phyloP scores from a whole-genome alignment of 1,140 invertebrate species.

The Stegodyphus mimosarum region DNA sequence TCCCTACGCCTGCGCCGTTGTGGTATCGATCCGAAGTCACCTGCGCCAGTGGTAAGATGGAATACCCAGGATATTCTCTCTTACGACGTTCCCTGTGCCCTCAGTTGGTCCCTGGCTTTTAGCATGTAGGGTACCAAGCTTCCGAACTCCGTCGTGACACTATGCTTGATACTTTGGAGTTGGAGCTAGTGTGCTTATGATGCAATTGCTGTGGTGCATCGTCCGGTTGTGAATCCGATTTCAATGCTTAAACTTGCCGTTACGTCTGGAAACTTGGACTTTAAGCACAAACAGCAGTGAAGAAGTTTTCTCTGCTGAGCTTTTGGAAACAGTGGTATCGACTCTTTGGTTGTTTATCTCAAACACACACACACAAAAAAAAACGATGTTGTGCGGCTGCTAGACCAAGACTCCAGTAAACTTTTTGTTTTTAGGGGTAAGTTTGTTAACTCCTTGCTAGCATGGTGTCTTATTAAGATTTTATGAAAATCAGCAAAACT shows the following conservation, averaged over 20 bases:
- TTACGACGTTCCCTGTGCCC: background rate
- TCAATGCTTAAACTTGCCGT: background rate
- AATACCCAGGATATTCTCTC: constrained; percentile 29
- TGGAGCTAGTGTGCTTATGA: constrained; percentile 15
- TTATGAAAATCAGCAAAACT: too few species aligned
- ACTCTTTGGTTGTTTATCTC: constrained; percentile 4
- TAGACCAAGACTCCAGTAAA: background rate
- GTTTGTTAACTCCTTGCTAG: too few species aligned
- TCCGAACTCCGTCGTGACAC: background rate
- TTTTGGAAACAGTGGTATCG: background rate
- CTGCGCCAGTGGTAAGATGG: constrained; percentile 31
- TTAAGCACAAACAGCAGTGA: background rate
- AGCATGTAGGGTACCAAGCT: constrained; percentile 21
- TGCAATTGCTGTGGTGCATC: constrained; percentile 5
- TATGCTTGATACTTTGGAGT: constrained; percentile 18
- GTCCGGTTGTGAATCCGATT: background rate
- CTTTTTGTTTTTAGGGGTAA: background rate
- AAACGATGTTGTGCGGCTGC: background rate
- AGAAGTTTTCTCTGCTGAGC: background rate
- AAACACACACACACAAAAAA: background rate
- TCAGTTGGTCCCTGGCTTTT: constrained; percentile 31
- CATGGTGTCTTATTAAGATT: too few species aligned
- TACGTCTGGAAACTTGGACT: background rate
- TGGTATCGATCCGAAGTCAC: constrained; percentile 16
- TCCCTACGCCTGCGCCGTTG: constrained; percentile 15